Percentiles rank a stretch among this genome's conserved stretches.
phyloP scores from a whole-genome alignment of 2,888 invertebrate genomes.

The Tolmerus cingulatus region DNA sequence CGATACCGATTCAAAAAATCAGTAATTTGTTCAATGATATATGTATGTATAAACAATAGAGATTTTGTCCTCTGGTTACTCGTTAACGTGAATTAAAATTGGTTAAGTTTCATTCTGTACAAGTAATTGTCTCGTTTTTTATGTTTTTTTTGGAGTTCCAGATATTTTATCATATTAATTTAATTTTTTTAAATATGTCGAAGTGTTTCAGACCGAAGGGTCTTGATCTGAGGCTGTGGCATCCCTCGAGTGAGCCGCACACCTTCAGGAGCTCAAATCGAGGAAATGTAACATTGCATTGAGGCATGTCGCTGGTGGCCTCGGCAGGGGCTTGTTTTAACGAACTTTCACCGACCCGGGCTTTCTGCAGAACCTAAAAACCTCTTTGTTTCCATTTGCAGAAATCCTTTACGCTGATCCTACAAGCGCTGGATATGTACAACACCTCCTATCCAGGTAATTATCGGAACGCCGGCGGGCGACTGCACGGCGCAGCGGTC shows the following conservation, averaged over 20 bases:
- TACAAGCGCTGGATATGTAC: slow-evolving; percentile 88
- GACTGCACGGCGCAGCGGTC: neutral
- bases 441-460: slow-evolving; percentile 78
- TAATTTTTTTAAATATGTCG: no score
- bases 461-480: slow-evolving; percentile 53
- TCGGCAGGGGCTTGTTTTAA: neutral
- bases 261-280: neutral
- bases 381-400: slow-evolving; percentile 65
- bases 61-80: no score
- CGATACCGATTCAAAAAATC: no score
- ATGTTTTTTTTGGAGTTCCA: no score
- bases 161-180: no score
- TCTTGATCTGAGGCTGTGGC: neutral
- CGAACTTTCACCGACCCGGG: slow-evolving; percentile 16
- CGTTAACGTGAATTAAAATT: no score
- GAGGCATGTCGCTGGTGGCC: neutral
- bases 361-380: neutral
- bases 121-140: no score
- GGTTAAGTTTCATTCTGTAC: no score
- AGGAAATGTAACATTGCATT: slow-evolving; percentile 32
- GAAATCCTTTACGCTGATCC: slow-evolving; percentile 92
- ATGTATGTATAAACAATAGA: no score
- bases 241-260: neutral
- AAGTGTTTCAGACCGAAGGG: no score
- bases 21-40: no score